These are phyloP conservation scores for Xenopus tropicalis DNA, from an alignment of 2,113 vertebrate species.

Conservation along the genomic window UCB_Xtro_10.0 CM004443.2:185238501-185239000, in stretches of 20 bases:
- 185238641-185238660: slow-evolving; percentile 62
- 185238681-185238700: slow-evolving; percentile 53
- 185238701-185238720: slow-evolving; percentile 32
- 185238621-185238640: slow-evolving; percentile 60
- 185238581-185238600: slow-evolving; percentile 66
- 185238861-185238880: not conserved
- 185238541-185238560: slow-evolving; percentile 72
- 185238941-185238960: no score
- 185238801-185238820: not conserved
- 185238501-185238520: slow-evolving; percentile 80
- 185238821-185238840: no score
- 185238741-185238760: slow-evolving; percentile 54
- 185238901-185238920: no score
- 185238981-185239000: no score
- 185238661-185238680: slow-evolving; percentile 64
- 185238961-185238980: no score
- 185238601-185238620: slow-evolving; percentile 70
- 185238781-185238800: slow-evolving; percentile 8
- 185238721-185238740: slow-evolving; percentile 52
- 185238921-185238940: no score
- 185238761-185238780: slow-evolving; percentile 31
- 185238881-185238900: no score
- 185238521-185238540: slow-evolving; percentile 80
- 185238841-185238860: no score
- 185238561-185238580: slow-evolving; percentile 73